These are phyloP conservation scores for Melitaea athalia DNA, from an alignment of 2,888 invertebrate genomes.

Conservation along the genomic window DNA sequence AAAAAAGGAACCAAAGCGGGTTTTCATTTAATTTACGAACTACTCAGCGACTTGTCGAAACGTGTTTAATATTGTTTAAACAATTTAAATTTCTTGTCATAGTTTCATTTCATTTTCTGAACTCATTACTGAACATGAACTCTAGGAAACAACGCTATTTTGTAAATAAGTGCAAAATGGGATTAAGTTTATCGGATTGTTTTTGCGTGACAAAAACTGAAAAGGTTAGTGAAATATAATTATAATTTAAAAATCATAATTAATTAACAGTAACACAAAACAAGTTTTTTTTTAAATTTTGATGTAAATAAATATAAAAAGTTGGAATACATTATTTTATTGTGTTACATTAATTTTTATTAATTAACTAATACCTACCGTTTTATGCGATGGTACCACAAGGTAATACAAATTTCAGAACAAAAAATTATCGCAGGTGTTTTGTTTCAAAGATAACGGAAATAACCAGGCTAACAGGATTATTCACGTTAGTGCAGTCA, in stretches of 20 bases:
- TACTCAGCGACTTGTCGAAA: conserved; percentile 48
- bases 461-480: conserved; percentile 70
- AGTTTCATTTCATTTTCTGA: too few relatives aligned
- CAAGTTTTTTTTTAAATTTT: background rate
- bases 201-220: conserved; percentile 47
- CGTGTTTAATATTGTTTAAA: conserved; percentile 11
- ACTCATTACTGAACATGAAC: conserved; percentile 43
- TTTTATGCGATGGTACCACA: background rate
- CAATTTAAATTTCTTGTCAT: conserved; percentile 24
- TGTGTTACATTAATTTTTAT: background rate
- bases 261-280: too few relatives aligned
- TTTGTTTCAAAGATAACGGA: conserved; percentile 52
- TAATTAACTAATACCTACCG: background rate
- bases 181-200: conserved; percentile 63
- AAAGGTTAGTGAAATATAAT: conserved; percentile 50
- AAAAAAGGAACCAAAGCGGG: background rate
- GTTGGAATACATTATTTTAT: background rate
- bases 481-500: conserved; percentile 42
- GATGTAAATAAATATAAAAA: background rate
- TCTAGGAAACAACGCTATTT: conserved; percentile 44
- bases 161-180: conserved; percentile 58
- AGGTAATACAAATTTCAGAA: background rate
- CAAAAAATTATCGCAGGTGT: conserved; percentile 18
- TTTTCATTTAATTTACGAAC: background rate
- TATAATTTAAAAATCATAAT: background rate